These are phyloP conservation scores for Chionis minor DNA, from an alignment of 2,113 vertebrate species.

Conservation along the genomic window DNA sequence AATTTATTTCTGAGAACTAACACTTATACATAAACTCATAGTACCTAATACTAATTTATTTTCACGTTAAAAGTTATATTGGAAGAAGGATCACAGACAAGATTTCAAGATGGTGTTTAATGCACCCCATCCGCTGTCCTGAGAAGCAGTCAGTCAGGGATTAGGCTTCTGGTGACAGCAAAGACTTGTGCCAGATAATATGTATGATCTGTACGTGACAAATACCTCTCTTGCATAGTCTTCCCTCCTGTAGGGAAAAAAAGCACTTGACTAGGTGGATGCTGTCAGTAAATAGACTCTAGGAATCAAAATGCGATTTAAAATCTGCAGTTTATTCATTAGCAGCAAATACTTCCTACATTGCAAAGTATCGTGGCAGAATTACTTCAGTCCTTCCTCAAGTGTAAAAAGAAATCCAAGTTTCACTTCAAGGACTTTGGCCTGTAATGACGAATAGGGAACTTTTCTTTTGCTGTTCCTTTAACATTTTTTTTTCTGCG, in stretches of 20 bases:
- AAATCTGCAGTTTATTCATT: not conserved
- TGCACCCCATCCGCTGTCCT: not conserved
- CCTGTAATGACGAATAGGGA: not conserved
- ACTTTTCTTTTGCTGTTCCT: constrained; percentile 16
- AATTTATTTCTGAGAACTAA: not conserved
- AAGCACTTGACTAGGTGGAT: not conserved
- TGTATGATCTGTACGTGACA: not conserved
- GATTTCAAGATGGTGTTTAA: not conserved
- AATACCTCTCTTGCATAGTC: not conserved
- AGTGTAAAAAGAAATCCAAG: not conserved
- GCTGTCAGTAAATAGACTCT: not conserved
- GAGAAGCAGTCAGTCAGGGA: not conserved
- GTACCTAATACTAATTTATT: not conserved
- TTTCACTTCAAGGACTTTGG: not conserved
- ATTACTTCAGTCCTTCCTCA: not conserved
- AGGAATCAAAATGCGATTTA: not conserved
- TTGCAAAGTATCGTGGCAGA: not conserved
- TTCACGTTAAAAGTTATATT: not conserved
- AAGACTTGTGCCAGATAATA: not conserved
- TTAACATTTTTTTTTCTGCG: not conserved
- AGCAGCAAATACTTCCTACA: not conserved
- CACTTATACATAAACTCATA: not conserved
- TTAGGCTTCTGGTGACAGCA: not conserved
- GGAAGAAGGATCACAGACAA: not conserved
- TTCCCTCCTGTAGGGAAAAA: not conserved